A percentile compares a stretch with the other conserved stretches of the same genome.
Evolutionary conservation across 2,888 invertebrate species (phyloP).

Genomic region (Coelopa pilipes): DNA sequence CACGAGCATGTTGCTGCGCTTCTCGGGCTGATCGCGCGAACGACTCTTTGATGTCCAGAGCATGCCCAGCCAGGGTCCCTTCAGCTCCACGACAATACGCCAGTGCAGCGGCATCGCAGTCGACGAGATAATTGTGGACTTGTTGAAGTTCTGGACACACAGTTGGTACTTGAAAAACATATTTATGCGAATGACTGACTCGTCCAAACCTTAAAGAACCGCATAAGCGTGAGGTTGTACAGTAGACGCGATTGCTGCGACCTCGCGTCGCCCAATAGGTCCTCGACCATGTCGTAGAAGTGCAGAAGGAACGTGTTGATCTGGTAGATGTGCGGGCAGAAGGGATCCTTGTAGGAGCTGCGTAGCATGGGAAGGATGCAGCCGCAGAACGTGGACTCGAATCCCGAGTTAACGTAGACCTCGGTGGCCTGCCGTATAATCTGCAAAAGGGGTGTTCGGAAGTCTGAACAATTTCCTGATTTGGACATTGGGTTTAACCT

Average conservation of each 20-base stretch:
- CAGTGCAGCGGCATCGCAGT: constrained; percentile 46
- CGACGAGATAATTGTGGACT: constrained; percentile 44
- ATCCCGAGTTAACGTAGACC: constrained; percentile 53
- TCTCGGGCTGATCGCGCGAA: constrained; percentile 39
- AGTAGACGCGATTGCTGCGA: constrained; percentile 50
- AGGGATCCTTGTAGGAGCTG: constrained; percentile 45
- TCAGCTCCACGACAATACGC: constrained; percentile 51
- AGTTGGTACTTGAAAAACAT: neutral
- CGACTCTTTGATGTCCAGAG: constrained; percentile 47
- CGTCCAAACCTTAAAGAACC: constrained; percentile 51
- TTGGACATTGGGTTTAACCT: constrained; percentile 37
- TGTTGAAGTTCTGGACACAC: constrained; percentile 51
- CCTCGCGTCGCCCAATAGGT: constrained; percentile 42
- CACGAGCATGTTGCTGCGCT: constrained; percentile 52
- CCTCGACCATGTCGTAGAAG: constrained; percentile 52
- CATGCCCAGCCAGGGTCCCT: constrained; percentile 52
- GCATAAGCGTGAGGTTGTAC: constrained; percentile 54
- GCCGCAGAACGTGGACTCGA: constrained; percentile 51
- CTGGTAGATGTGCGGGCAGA: constrained; percentile 44
- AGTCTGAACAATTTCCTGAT: neutral
- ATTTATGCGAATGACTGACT: neutral
- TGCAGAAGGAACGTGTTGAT: constrained; percentile 52
- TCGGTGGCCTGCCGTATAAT: constrained; percentile 52
- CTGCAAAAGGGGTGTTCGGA: constrained; percentile 32
- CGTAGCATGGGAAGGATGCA: constrained; percentile 51